Evolutionary conservation across 1,140 invertebrate species (phyloP), one percentile per base, ranked within the genome.

Genomic region (Cryptotermes secundus): DNA sequence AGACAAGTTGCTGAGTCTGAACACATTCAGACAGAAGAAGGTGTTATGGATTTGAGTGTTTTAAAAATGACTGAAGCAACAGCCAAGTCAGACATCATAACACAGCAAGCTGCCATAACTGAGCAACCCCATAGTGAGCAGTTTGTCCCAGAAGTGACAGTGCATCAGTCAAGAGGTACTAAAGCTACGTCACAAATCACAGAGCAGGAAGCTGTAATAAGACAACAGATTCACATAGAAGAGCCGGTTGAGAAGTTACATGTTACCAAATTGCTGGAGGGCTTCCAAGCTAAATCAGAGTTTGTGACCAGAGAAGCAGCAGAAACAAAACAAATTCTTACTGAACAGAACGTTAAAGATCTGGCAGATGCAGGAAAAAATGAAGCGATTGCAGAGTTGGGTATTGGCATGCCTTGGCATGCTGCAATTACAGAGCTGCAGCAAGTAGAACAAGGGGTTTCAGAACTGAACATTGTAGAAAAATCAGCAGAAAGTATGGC

Each of bases 1-100:
- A 38, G 65, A 79, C 26, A 82, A 34, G 65, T 83, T 35, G 65
- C 85, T 34, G 19, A 84, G 45, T 81, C 49, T 45, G 34, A 83
- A 81, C 42, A 86, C 34, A 82, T 82, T 24, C 31, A 59, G 38
- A 9, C 35, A 0, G 79, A 86, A n/a, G 34, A 86, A 59, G 34
- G 83, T 38, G 53, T 79, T 36, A 36, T 38, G 38, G 79, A 84
- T 31, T 83, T 84, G 59, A 49, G 81, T 22, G 34, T 49, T 31
- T 34, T 31, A 22, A 45, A 65, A 35, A 42, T 31, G 80, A 26
- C 35, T 72, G 36, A 79, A 49, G 16, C 53, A 34, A 36, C 42
- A 49, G 53, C 83, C 7, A 79, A 83, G n/a, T 4, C 83, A n/a
- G 36, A 83, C n/a, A 79, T 79, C 7, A 22, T 79, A 35, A 59